Conservation (phyloP, 2,888 invertebrate genomes). For the Hirudinaria manillensis region DNA sequence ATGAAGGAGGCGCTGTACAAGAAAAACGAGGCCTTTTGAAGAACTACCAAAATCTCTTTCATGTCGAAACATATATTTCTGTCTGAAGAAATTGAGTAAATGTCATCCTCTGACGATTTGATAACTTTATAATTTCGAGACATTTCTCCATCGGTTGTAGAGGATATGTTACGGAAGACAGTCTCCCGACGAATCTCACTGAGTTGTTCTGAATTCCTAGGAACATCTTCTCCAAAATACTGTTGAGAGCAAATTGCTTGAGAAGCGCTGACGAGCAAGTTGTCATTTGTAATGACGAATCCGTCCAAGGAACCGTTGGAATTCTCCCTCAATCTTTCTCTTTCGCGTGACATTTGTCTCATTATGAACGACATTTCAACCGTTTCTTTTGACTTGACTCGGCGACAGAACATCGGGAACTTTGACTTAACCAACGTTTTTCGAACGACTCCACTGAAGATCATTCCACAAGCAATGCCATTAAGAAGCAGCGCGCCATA, state of each 20-base stretch:
- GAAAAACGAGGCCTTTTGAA: not conserved
- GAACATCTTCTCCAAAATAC: not conserved
- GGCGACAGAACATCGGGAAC: not conserved
- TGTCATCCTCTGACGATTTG: no score
- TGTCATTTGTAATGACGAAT: slow-evolving; percentile 20
- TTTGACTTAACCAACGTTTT: no score
- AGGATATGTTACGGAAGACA: no score
- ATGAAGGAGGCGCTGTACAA: not conserved
- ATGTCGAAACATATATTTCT: no score
- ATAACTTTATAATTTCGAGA: no score
- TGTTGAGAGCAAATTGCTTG: not conserved
- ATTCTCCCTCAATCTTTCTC: not conserved
- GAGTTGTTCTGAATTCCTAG: no score
- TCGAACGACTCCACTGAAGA: not conserved
- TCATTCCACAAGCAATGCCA: slow-evolving; percentile 12
- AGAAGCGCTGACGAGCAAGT: not conserved
- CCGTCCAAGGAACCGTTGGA: slow-evolving; percentile 22
- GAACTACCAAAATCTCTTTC: not conserved
- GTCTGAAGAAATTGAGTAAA: no score
- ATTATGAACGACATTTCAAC: slow-evolving; percentile 12
- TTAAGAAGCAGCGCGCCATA: slow-evolving; percentile 22
- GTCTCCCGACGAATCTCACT: no score
- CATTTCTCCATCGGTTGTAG: no score
- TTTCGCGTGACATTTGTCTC: not conserved
- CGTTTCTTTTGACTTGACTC: not conserved